phyloP scores from a whole-genome alignment of 2,888 invertebrate genomes.

The Hemaris fuciformis region DNA sequence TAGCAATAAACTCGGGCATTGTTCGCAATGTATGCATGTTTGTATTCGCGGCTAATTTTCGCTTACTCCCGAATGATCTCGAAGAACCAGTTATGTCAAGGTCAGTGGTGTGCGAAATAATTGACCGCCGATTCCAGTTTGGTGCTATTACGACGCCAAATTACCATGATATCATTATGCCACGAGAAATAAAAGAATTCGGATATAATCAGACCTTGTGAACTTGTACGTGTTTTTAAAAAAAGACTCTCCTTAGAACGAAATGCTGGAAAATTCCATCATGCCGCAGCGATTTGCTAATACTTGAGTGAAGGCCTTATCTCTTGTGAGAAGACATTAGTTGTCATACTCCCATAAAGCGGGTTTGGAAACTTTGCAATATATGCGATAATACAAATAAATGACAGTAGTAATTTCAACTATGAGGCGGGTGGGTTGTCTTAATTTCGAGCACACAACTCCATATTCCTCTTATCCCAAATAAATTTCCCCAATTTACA shows the following conservation, averaged over 20 bases:
- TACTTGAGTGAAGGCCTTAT: too few relatives aligned
- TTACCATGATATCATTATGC: neutral
- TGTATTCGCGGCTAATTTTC: slow-evolving; percentile 49
- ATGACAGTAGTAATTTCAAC: too few relatives aligned
- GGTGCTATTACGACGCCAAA: neutral
- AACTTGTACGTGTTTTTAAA: too few relatives aligned
- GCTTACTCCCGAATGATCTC: slow-evolving; percentile 24
- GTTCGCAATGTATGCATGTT: slow-evolving; percentile 61
- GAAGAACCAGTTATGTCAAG: slow-evolving; percentile 11
- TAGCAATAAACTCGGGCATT: slow-evolving; percentile 70
- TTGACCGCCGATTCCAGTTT: neutral
- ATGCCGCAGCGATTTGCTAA: too few relatives aligned
- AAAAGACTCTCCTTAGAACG: too few relatives aligned
- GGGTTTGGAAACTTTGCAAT: neutral
- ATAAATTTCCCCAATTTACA: too few relatives aligned
- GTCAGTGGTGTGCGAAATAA: neutral
- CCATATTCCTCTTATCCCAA: too few relatives aligned
- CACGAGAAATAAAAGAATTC: neutral
- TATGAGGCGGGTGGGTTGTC: too few relatives aligned
- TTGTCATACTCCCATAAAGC: neutral
- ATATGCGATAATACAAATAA: too few relatives aligned
- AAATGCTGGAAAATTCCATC: too few relatives aligned
- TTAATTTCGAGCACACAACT: too few relatives aligned
- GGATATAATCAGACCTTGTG: neutral
- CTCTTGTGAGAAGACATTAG: neutral